Evolutionary conservation across 1,140 invertebrate genomes (phyloP).

Genomic region (Calycopis cecrops): DNA sequence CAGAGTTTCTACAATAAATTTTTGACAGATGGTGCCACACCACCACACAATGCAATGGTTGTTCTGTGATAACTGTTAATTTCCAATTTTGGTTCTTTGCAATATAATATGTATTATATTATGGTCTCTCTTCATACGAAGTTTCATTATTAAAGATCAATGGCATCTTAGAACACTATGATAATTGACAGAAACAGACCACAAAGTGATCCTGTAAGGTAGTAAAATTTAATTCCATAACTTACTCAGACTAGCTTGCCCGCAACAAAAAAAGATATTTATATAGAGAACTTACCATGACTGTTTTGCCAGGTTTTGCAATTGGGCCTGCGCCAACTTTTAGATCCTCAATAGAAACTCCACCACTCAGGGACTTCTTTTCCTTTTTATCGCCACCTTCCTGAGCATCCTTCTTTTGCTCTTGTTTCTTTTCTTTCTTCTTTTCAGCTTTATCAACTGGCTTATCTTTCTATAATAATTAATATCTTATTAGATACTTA

Average conservation of each 20-base stretch:
- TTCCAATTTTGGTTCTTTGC: background rate
- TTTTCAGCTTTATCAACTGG: constrained; percentile 68
- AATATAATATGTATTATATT: background rate
- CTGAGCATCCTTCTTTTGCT: constrained; percentile 60
- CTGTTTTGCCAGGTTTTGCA: constrained; percentile 87
- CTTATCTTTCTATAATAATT: constrained; percentile 43
- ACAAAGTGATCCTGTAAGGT: too few relatives aligned
- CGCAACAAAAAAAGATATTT: background rate
- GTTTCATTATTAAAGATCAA: background rate
- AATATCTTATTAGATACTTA: too few relatives aligned
- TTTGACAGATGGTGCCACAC: too few relatives aligned
- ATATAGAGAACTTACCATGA: constrained; percentile 60
- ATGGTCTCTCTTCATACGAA: background rate
- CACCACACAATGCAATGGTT: too few relatives aligned
- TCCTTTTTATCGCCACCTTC: constrained; percentile 60
- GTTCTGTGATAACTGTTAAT: constrained; percentile 8
- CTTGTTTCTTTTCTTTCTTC: constrained; percentile 72
- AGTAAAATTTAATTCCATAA: too few relatives aligned
- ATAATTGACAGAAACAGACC: too few relatives aligned
- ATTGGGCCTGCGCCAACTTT: constrained; percentile 83
- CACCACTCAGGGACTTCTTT: constrained; percentile 82
- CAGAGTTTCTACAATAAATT: too few relatives aligned
- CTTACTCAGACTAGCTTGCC: too few relatives aligned
- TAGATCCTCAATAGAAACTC: constrained; percentile 86
- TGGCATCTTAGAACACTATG: background rate